Conservation (phyloP, 2,797 vertebrate species). For the Cygnus olor region DNA sequence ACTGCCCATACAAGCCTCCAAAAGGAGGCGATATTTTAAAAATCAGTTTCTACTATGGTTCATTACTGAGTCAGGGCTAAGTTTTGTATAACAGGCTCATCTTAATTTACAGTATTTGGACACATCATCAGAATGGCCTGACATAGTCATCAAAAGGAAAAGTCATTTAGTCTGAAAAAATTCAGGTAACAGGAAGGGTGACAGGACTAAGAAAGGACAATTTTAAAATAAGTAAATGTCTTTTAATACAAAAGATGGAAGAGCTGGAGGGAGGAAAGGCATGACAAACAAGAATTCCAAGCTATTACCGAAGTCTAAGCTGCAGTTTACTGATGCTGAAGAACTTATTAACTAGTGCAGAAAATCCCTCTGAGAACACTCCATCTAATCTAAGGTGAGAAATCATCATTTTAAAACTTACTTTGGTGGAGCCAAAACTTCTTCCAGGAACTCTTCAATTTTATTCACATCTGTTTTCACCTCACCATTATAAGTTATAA, state of each 20-base stretch:
- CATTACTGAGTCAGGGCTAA: neutral
- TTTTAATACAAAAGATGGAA: neutral
- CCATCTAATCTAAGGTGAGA: neutral
- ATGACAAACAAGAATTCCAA: neutral
- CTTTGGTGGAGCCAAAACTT: conserved; percentile 95
- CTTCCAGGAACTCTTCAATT: conserved; percentile 99
- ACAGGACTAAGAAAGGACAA: neutral
- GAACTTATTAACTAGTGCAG: neutral
- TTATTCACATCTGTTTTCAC: conserved; percentile 99
- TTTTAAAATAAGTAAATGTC: neutral
- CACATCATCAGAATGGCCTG: neutral
- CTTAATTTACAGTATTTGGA: neutral
- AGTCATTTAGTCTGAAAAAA: neutral
- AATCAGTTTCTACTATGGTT: neutral
- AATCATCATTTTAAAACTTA: conserved; percentile 75
- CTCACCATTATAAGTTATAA: conserved; percentile 96
- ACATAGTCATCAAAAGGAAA: neutral
- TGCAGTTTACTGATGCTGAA: neutral
- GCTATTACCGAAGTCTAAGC: neutral
- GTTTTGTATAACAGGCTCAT: neutral
- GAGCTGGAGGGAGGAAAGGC: neutral
- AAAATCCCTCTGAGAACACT: neutral
- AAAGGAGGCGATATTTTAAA: neutral
- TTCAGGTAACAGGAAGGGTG: neutral
- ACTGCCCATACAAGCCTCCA: neutral